Percentiles rank a stretch among this genome's conserved stretches.
Conservation (phyloP, 2,797 vertebrate species). For the Cheirogaleus major region DNA sequence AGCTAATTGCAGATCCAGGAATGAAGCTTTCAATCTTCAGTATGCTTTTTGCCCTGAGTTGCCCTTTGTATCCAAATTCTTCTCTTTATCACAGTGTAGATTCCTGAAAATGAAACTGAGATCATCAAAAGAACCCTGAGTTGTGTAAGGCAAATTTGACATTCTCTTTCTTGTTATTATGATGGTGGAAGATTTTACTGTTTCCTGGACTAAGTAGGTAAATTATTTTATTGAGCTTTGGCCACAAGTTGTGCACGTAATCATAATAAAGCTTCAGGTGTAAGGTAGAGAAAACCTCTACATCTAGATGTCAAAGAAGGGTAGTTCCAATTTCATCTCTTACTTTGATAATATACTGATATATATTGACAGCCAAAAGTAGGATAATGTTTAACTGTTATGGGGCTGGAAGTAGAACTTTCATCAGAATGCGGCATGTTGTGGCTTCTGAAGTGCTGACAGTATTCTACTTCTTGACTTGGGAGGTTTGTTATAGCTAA, state of each 20-base stretch:
- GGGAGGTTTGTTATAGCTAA: neutral
- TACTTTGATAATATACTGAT: neutral
- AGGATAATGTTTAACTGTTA: neutral
- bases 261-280: neutral
- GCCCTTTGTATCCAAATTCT: slow-evolving; percentile 20
- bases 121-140: neutral
- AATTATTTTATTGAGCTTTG: neutral
- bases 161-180: neutral
- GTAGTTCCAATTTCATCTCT: neutral
- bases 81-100: neutral
- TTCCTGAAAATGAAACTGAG: slow-evolving; percentile 4
- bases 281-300: neutral
- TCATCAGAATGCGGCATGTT: neutral
- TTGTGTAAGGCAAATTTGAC: neutral
- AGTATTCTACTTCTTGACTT: neutral
- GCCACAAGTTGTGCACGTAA: neutral
- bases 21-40: neutral
- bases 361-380: neutral
- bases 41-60: neutral
- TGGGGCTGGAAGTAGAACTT: neutral
- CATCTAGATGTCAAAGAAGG: neutral
- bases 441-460: neutral
- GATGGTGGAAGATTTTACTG: neutral
- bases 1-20: neutral
- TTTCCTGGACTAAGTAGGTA: neutral